Conservation (phyloP, 1,140 invertebrate genomes). For the Oscheius sp. region DNA sequence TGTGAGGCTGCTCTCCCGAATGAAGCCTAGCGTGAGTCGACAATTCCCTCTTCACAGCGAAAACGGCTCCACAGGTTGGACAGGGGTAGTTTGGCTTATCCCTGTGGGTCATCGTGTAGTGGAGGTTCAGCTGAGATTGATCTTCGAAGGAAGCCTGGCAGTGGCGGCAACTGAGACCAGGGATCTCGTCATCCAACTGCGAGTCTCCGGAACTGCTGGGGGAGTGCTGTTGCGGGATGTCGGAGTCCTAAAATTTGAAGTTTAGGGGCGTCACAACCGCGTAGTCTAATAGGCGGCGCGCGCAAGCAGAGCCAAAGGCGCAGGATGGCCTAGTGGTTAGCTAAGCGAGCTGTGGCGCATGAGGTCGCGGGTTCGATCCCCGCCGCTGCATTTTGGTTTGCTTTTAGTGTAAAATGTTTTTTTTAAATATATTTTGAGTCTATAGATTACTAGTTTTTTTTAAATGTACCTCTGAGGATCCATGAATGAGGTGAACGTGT, state of each 20-base stretch:
- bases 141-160: neutral
- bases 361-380: too few relatives aligned
- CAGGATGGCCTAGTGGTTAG: too few relatives aligned
- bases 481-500: neutral
- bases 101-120: slow-evolving; percentile 54
- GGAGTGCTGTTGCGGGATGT: neutral
- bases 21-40: slow-evolving; percentile 83
- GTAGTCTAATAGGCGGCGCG: too few relatives aligned
- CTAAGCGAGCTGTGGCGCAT: too few relatives aligned
- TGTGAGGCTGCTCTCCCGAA: slow-evolving; percentile 87
- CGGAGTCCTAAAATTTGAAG: neutral
- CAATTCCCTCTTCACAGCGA: slow-evolving; percentile 56
- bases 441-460: too few relatives aligned
- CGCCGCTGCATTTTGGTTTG: too few relatives aligned
- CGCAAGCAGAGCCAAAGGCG: too few relatives aligned
- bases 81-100: slow-evolving; percentile 57
- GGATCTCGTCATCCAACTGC: neutral
- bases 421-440: neutral
- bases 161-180: neutral
- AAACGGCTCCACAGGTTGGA: slow-evolving; percentile 46
- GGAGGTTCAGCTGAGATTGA: slow-evolving; percentile 45
- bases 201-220: slow-evolving; percentile 4
- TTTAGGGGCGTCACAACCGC: too few relatives aligned
- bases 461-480: neutral
- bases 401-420: too few relatives aligned